Base-by-base conservation (phyloP, 2,113 vertebrate genomes). In the Sporophila hypoxantha region DNA sequence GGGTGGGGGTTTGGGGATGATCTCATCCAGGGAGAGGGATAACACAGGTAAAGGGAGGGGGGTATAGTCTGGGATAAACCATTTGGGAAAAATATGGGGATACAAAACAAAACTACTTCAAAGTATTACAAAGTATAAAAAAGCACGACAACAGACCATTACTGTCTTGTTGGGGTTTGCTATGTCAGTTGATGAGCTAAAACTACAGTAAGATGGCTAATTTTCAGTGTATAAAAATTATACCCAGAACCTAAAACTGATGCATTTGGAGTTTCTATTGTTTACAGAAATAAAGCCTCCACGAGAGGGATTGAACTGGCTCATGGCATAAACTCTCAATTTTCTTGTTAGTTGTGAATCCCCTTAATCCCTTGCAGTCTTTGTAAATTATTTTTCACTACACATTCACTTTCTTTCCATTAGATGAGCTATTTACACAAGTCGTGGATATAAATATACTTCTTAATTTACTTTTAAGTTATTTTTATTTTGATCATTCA, bases 261-360 rank as follows among this genome's bases (percentile, higher is more conserved):
- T 61, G 68, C 65, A 68, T 87, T 91, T 88, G 71, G 57, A 69
- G 32, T 73, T 92, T 16, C 42, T 85, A 93, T 93, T 91, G 73
- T 93, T 94, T 95, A 88, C 55, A 92, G 49, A 64, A 68, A 87
- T 52, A 81, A 88, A 92, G 12, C 29, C 25, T 83, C n/a, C 93
- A 56, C 76, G 85, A 56, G 52, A 92, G 44, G 61, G 65, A 85
- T 50, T 76, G 76, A 83, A 17, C 6, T 84, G 50, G 50, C 67
- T 88, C 17, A 68, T 85, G 82, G 34, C 65, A 59, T 41, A 82
- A 74, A 68, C 49, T 87, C 47, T 50, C 46, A 49, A 23, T 88
- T 93, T 80, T 87, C 69, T 60, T 86, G 55, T 76, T 80, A 74
- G 25, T 69, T 88, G 26, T 64, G 92, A 82, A 74, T 81, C 76